Percentiles rank a stretch among this genome's conserved stretches.
phyloP scores from a whole-genome alignment of 2,888 invertebrate species.

The Dynastes hyllus region DNA sequence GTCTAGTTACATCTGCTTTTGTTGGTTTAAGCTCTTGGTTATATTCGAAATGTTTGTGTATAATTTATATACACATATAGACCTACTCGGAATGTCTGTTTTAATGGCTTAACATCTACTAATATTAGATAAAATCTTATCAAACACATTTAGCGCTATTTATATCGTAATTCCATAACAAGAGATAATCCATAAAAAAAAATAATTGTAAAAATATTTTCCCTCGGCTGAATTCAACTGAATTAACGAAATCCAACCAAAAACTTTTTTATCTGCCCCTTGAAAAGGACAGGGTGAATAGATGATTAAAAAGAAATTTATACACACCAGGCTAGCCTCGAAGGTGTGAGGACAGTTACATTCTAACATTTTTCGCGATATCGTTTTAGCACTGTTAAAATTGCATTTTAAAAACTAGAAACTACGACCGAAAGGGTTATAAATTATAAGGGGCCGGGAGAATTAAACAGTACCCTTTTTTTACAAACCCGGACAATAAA shows the following conservation, averaged over 20 bases:
- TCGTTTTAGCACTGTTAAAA: conserved; percentile 34
- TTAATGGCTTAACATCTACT: conserved; percentile 6
- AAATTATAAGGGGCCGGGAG: no score
- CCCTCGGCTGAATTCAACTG: no score
- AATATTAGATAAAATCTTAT: conserved; percentile 1
- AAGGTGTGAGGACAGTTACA: background rate
- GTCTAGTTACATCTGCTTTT: conserved; percentile 42
- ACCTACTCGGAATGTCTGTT: background rate
- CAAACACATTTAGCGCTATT: no score
- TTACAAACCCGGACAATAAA: conserved; percentile 40
- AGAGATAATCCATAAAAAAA: no score
- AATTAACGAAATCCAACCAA: no score
- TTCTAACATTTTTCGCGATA: conserved; percentile 34
- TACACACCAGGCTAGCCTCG: background rate
- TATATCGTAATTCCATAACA: no score
- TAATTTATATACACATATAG: conserved; percentile 30
- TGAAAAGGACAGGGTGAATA: background rate
- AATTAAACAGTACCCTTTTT: conserved; percentile 41
- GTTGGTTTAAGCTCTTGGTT: conserved; percentile 42
- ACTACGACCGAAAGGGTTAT: conserved; percentile 35
- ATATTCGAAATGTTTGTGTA: conserved; percentile 23
- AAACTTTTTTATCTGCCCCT: conserved; percentile 27
- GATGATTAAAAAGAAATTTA: conserved; percentile 43
- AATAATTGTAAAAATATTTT: no score
- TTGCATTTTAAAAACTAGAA: conserved; percentile 39